Conservation (phyloP, 2,797 vertebrate species). For the Argyrosomus regius region DNA sequence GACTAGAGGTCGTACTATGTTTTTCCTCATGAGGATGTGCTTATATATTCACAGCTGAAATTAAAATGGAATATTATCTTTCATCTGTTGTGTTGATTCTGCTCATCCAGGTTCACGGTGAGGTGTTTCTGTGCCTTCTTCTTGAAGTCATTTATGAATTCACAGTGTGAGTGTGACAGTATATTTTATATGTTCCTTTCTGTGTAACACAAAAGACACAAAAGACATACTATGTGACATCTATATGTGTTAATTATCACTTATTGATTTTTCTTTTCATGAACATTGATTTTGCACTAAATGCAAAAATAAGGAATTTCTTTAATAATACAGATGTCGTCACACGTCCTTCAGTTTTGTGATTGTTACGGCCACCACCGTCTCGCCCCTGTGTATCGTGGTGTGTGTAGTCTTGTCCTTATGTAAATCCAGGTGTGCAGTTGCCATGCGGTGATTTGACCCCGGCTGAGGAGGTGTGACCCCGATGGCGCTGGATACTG, state of each 20-base stretch:
- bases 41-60: neutral
- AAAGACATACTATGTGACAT: neutral
- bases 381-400: no score
- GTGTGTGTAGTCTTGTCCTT: no score
- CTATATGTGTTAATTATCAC: neutral
- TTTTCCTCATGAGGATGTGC: neutral
- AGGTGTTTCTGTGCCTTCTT: no score
- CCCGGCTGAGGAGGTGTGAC: no score
- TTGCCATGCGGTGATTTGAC: no score
- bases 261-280: neutral
- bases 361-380: no score
- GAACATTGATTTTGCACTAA: no score
- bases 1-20: neutral
- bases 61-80: no score
- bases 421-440: no score
- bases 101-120: neutral
- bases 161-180: neutral
- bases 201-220: neutral
- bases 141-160: neutral
- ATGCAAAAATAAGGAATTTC: neutral
- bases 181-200: neutral
- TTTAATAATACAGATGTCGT: neutral
- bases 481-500: no score
- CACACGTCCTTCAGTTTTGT: neutral
- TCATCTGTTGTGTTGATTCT: neutral